A percentile compares a stretch with the other conserved stretches of the same genome.
Conservation (phyloP, 2,888 invertebrate species). For the Oscheius sp. region DNA sequence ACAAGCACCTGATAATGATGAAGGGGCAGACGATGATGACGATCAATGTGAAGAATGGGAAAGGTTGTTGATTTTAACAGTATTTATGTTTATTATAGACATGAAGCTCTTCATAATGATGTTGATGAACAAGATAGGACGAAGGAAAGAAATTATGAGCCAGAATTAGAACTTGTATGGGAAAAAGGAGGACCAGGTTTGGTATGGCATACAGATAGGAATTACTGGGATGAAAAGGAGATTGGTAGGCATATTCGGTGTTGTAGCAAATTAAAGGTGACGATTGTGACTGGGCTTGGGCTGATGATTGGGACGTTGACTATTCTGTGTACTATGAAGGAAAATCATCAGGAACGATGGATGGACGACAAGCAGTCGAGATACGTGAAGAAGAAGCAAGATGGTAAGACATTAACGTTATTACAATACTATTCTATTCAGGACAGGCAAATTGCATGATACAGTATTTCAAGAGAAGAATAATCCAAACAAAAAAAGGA, state of each 20-base stretch:
- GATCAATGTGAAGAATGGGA: slow-evolving; percentile 61
- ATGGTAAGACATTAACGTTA: slow-evolving; percentile 33
- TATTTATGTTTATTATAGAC: slow-evolving; percentile 64
- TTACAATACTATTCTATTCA: slow-evolving; percentile 6
- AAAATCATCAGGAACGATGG: slow-evolving; percentile 72
- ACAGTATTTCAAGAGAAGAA: slow-evolving; percentile 37
- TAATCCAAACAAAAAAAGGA: not conserved
- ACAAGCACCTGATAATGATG: slow-evolving; percentile 41
- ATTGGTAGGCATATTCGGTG: slow-evolving; percentile 33
- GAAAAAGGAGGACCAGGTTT: slow-evolving; percentile 77
- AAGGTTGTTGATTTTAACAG: slow-evolving; percentile 29
- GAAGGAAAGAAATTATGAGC: slow-evolving; percentile 54
- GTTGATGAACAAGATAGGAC: slow-evolving; percentile 72
- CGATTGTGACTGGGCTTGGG: slow-evolving; percentile 74
- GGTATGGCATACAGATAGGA: slow-evolving; percentile 76
- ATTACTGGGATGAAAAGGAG: slow-evolving; percentile 74
- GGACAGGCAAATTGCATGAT: slow-evolving; percentile 39
- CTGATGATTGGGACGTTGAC: slow-evolving; percentile 76
- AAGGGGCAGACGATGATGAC: slow-evolving; percentile 48
- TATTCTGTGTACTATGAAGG: slow-evolving; percentile 74
- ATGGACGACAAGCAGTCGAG: slow-evolving; percentile 72
- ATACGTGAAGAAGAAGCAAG: slow-evolving; percentile 71
- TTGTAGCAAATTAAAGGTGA: slow-evolving; percentile 34
- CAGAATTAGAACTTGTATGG: slow-evolving; percentile 72
- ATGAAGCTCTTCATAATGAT: slow-evolving; percentile 73